Conservation (phyloP, 2,797 vertebrate species). For the Onychomys arenicola region DNA sequence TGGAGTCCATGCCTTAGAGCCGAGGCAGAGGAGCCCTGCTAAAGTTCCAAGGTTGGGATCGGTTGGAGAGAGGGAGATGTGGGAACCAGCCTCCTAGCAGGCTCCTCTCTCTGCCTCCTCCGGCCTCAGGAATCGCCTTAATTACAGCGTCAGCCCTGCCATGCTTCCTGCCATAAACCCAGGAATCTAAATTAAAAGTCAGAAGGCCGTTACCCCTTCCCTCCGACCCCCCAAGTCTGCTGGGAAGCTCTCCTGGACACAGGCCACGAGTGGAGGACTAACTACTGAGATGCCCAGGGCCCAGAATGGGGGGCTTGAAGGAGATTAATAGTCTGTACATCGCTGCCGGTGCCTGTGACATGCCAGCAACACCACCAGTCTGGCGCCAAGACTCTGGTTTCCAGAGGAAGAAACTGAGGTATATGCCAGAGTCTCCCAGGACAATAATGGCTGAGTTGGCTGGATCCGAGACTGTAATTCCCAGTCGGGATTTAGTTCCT, state of each 20-base stretch:
- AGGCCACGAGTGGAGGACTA: slow-evolving; percentile 60
- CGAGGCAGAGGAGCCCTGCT: neutral
- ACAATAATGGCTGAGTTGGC: neutral
- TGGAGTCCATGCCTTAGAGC: neutral
- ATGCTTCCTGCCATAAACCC: slow-evolving; percentile 83
- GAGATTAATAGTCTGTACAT: neutral
- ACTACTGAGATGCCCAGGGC: slow-evolving; percentile 32
- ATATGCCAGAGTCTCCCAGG: neutral
- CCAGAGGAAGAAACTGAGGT: slow-evolving; percentile 64
- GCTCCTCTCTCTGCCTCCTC: slow-evolving; percentile 66
- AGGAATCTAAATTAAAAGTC: slow-evolving; percentile 87
- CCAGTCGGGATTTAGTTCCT: neutral
- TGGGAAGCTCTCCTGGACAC: slow-evolving; percentile 79
- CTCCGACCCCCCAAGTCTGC: slow-evolving; percentile 77
- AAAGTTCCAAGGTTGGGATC: neutral
- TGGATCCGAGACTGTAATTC: neutral
- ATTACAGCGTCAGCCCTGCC: slow-evolving; percentile 78
- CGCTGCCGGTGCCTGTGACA: neutral
- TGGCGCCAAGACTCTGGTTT: neutral
- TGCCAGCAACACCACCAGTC: neutral
- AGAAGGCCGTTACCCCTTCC: slow-evolving; percentile 67
- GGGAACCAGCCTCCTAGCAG: slow-evolving; percentile 20
- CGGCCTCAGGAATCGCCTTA: slow-evolving; percentile 82
- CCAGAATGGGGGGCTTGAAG: neutral
- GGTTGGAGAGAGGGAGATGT: neutral